These are phyloP conservation scores for Siniperca chuatsi DNA, from an alignment of 2,113 vertebrate species.

Conservation along the genomic window DNA sequence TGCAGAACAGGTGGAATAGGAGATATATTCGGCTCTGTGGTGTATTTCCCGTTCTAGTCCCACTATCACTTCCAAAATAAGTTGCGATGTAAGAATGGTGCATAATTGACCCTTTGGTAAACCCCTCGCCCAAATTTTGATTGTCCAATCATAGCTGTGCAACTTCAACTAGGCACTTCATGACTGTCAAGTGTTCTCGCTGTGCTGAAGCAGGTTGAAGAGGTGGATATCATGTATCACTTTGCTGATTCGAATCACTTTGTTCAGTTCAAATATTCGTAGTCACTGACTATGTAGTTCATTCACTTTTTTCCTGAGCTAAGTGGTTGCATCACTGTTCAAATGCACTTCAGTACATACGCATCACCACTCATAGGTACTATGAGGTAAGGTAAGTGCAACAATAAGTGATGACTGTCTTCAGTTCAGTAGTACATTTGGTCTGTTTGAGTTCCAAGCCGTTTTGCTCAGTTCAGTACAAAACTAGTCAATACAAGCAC, in stretches of 20 bases:
- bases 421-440: not conserved
- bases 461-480: not conserved
- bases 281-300: too few relatives aligned
- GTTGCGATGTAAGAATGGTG: not conserved
- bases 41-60: not conserved
- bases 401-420: not conserved
- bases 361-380: not conserved
- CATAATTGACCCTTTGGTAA: not conserved
- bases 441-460: not conserved
- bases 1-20: not conserved
- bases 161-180: not conserved
- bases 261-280: too few relatives aligned
- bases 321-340: too few relatives aligned
- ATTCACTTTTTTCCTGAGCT: too few relatives aligned
- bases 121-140: not conserved
- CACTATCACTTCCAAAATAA: not conserved
- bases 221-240: too few relatives aligned
- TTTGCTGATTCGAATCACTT: too few relatives aligned
- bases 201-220: not conserved
- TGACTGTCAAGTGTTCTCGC: not conserved
- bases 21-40: not conserved
- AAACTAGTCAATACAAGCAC: not conserved
- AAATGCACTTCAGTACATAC: too few relatives aligned
- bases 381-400: not conserved
- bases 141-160: not conserved